Evolutionary conservation across 1,140 invertebrate genomes (phyloP).

Genomic region (Diachasmimorpha longicaudata): DNA sequence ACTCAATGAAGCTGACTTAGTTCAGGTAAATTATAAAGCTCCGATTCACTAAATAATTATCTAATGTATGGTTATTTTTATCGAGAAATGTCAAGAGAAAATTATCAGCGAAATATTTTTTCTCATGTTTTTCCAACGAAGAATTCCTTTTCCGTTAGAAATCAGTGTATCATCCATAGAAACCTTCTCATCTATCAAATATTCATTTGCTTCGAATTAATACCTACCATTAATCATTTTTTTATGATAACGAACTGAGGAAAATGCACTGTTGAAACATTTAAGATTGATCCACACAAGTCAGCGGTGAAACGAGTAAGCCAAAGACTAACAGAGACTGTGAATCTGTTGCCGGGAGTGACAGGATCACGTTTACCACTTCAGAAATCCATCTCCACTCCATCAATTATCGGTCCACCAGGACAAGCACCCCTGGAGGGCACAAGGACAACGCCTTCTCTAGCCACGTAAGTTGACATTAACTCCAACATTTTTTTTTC

Average conservation of each 20-base stretch:
- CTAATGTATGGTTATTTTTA: neutral
- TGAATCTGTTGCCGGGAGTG: constrained; percentile 68
- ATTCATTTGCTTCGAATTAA: neutral
- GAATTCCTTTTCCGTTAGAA: too few relatives aligned
- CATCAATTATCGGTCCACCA: constrained; percentile 80
- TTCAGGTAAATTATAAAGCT: constrained; percentile 68
- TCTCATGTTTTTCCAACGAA: neutral
- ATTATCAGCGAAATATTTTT: neutral
- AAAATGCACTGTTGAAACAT: neutral
- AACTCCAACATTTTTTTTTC: neutral
- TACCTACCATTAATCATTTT: too few relatives aligned
- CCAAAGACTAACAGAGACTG: constrained; percentile 68
- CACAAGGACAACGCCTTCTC: constrained; percentile 45
- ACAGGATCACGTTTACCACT: constrained; percentile 73
- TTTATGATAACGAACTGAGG: too few relatives aligned
- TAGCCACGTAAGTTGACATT: constrained; percentile 49
- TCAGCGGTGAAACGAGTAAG: constrained; percentile 66
- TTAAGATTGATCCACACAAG: constrained; percentile 67
- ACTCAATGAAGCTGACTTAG: constrained; percentile 79
- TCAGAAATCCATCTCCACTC: constrained; percentile 90
- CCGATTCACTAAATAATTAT: neutral
- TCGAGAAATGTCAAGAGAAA: neutral
- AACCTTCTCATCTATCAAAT: neutral
- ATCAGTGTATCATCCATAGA: neutral
- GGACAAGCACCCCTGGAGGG: constrained; percentile 58